Evolutionary conservation across 2,113 vertebrate species (phyloP).

Genomic region (Corynorhinus townsendii): DNA sequence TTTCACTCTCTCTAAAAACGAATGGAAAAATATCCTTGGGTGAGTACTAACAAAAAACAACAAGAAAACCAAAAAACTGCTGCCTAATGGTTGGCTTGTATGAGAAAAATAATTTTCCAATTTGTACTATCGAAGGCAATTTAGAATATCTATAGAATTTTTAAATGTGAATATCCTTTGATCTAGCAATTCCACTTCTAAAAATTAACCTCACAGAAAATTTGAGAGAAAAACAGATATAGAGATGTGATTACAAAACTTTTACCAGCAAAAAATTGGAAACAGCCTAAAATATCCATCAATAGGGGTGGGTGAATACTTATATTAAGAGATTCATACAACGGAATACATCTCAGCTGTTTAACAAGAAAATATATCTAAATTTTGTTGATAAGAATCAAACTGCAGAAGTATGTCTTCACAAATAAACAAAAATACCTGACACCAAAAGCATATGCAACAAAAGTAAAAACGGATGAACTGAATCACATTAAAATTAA

Average conservation of each 20-base stretch:
- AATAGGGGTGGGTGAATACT: background rate
- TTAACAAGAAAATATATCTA: background rate
- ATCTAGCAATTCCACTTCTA: slow-evolving; percentile 4
- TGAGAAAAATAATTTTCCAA: background rate
- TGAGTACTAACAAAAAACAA: too few species aligned
- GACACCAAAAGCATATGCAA: background rate
- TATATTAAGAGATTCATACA: background rate
- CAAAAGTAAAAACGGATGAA: background rate
- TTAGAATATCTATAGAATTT: background rate
- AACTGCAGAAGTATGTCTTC: background rate
- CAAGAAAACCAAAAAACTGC: background rate
- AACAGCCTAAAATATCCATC: background rate
- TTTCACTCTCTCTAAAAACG: too few species aligned
- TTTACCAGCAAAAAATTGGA: background rate
- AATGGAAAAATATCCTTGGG: too few species aligned
- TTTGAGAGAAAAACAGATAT: background rate
- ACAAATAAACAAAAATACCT: background rate
- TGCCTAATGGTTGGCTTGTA: background rate
- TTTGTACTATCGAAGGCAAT: background rate
- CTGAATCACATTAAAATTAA: background rate
- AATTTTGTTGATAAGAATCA: background rate
- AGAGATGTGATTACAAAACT: background rate
- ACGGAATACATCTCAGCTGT: background rate
- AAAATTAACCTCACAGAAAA: background rate
- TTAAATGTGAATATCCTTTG: background rate